Base-by-base conservation (phyloP, 2,797 vertebrate genomes). In the Falco naumanni region DNA sequence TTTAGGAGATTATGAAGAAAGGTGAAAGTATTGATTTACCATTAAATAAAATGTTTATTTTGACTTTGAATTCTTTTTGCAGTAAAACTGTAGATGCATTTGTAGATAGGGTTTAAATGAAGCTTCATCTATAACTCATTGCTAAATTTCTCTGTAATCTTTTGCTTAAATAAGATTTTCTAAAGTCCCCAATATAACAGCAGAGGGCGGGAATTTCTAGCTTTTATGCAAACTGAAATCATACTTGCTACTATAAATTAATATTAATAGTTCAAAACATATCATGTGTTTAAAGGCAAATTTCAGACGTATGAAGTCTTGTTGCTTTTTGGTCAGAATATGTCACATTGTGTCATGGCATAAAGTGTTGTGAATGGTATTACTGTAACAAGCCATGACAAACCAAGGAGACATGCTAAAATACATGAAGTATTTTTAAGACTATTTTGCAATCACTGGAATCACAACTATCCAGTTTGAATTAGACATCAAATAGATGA, bases 401-500 rank as follows among this genome's bases (percentile, higher is more conserved):
- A 91, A 96, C 56, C 80, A 90, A 90, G 96, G 74, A 92, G 59
- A 93, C 85, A 80, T 17, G 28, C 31, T 41, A 66, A 89, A 89
- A 84, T 63, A 91, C 93, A 84, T 14, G 48, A 72, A 82, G 2
- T 70, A 96, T 97, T 96, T 89, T 96, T 95, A 90, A 92, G 94
- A 93, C 96, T 92, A 45, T 70, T 95, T 97, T 2, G 1, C 43
- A 74, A 50, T 74, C 50, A 61, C 47, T 69, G n/a, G 22, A 81
- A 84, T 90, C 29, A 1, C 64, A 82, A 89, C 13, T 31, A 86
- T 90, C n/a, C 21, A 60, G 66, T 84, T 29, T 80, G 70, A 94
- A 76, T 71, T 91, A 43, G 61, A 66, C 51, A 86, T 84, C 54
- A 88, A 90, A 86, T 4, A 84, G 57, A 81, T 37, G 29, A 72